Conservation (phyloP, 1,140 invertebrate species). For the Bombus soroeensis region DNA sequence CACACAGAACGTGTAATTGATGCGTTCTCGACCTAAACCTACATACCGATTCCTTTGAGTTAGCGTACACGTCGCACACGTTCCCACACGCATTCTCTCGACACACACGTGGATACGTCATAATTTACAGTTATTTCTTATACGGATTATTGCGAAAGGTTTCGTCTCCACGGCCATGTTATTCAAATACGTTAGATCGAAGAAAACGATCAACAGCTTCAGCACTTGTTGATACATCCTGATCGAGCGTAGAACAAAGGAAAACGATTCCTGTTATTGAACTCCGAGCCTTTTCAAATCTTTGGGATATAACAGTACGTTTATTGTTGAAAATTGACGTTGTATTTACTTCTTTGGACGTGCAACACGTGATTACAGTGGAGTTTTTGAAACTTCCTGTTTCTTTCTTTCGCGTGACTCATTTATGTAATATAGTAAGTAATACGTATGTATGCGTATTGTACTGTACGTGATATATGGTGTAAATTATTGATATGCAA, state of each 20-base stretch:
- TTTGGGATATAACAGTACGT: neutral
- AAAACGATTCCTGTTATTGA: neutral
- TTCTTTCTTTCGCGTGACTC: neutral
- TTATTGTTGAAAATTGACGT: neutral
- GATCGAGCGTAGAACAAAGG: neutral
- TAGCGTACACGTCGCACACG: constrained; percentile 42
- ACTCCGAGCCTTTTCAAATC: neutral
- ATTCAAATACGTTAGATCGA: constrained; percentile 38
- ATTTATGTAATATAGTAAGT: neutral
- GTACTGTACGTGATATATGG: neutral
- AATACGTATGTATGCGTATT: too few relatives aligned
- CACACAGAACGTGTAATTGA: constrained; percentile 66
- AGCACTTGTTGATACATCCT: neutral
- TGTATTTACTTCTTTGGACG: neutral
- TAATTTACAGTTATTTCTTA: constrained; percentile 71
- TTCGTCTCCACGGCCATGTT: constrained; percentile 16
- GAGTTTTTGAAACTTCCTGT: neutral
- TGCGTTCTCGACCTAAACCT: constrained; percentile 70
- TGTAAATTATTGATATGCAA: neutral
- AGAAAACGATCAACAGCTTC: neutral
- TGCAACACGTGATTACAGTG: neutral
- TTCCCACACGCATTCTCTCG: constrained; percentile 52
- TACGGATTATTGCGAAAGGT: constrained; percentile 38
- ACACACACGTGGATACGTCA: constrained; percentile 44
- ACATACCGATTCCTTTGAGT: constrained; percentile 61